phyloP scores from a whole-genome alignment of 2,797 vertebrate species.

The Coregonus suidteri region DNA sequence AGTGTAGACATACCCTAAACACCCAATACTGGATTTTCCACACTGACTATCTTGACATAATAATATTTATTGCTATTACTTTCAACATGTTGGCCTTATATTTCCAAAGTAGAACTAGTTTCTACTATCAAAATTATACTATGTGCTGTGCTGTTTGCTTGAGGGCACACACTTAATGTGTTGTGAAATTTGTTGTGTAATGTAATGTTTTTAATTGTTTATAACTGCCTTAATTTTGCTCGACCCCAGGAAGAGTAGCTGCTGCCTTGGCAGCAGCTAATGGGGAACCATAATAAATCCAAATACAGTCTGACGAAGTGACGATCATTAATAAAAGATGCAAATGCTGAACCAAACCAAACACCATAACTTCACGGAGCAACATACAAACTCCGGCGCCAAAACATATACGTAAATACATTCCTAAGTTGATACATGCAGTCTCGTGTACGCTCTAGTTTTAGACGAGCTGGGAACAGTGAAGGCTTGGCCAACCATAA shows the following conservation, averaged over 20 bases:
- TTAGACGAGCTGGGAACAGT: constrained; percentile 61
- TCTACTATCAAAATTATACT: neutral
- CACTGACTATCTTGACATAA: neutral
- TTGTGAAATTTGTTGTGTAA: too few species aligned
- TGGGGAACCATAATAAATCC: too few species aligned
- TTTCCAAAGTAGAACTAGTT: neutral
- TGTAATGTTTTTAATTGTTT: too few species aligned
- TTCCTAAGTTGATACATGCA: constrained; percentile 45
- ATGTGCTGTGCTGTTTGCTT: neutral
- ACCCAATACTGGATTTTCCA: constrained; percentile 41
- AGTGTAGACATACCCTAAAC: constrained; percentile 40
- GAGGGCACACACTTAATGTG: too few species aligned
- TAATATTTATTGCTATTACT: constrained; percentile 4
- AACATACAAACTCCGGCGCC: neutral
- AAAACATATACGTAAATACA: constrained; percentile 43
- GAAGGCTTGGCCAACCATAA: constrained; percentile 7
- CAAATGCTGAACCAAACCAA: neutral
- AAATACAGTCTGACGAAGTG: too few species aligned
- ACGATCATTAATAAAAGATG: neutral
- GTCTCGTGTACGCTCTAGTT: constrained; percentile 31
- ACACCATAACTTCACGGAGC: neutral
- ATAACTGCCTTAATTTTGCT: too few species aligned
- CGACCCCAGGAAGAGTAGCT: too few species aligned
- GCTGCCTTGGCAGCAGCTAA: too few species aligned
- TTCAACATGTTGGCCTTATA: neutral